Percentiles rank a stretch among this genome's conserved stretches.
These are phyloP conservation scores for Neomonachus schauinslandi DNA, from an alignment of 2,113 vertebrate species.

Conservation along the genomic window DNA sequence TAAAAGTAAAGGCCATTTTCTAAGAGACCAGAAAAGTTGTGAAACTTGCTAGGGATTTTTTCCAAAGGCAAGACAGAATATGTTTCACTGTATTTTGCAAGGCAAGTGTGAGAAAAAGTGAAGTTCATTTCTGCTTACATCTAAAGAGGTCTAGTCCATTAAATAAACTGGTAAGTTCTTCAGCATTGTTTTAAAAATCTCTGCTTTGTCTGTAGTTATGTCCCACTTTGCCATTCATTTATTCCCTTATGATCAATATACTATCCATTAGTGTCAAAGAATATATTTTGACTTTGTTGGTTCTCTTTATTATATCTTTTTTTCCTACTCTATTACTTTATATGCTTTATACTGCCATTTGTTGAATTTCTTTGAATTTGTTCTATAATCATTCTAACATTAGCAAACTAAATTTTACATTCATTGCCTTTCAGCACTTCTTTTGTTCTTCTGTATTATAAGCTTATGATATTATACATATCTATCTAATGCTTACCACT, in stretches of 20 bases:
- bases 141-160: not conserved
- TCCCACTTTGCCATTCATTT: not conserved
- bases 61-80: not conserved
- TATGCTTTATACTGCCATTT: not conserved
- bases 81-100: slow-evolving; percentile 19
- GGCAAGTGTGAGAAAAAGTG: not conserved
- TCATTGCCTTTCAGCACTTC: not conserved
- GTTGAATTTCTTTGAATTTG: not conserved
- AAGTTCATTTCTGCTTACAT: slow-evolving; percentile 3
- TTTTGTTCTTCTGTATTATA: not conserved
- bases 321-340: not conserved
- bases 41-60: not conserved
- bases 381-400: not conserved
- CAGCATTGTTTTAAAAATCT: not conserved
- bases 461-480: not conserved
- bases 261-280: not conserved
- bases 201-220: not conserved
- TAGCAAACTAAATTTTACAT: not conserved
- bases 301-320: not conserved
- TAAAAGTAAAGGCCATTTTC: not conserved
- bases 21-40: not conserved
- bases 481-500: not conserved
- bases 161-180: not conserved
- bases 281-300: not conserved
- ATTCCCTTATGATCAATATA: not conserved